Evolutionary conservation across 2,797 vertebrate genomes (phyloP).

Genomic region (Myiothlypis coronata): DNA sequence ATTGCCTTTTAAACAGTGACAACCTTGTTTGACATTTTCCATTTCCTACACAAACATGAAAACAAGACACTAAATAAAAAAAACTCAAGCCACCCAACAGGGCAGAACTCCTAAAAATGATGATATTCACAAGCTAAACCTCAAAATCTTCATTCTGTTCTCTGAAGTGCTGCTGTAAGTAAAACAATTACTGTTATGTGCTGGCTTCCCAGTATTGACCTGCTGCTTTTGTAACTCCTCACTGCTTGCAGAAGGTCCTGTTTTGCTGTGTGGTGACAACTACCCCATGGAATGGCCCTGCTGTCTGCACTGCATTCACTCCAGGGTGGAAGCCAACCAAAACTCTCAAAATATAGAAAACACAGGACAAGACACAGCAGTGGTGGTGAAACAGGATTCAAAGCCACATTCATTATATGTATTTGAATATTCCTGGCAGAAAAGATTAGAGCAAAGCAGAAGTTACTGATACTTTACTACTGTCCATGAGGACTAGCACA

Average conservation of each 20-base stretch:
- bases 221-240: background rate
- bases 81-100: background rate
- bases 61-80: background rate
- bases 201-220: background rate
- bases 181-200: background rate
- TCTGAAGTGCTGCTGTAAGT: background rate
- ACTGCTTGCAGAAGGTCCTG: background rate
- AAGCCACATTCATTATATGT: accelerated
- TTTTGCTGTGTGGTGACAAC: background rate
- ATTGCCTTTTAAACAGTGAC: background rate
- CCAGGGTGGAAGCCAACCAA: background rate
- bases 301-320: background rate
- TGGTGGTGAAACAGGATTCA: background rate
- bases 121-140: background rate
- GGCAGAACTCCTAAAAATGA: background rate
- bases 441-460: background rate
- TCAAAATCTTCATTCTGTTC: background rate
- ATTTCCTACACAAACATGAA: background rate
- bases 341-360: background rate
- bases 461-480: background rate
- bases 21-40: background rate
- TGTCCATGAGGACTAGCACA: background rate
- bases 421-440: background rate
- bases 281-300: background rate
- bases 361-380: background rate